Evolutionary conservation across 2,888 invertebrate genomes (phyloP).

Genomic region (Callosobruchus maculatus): DNA sequence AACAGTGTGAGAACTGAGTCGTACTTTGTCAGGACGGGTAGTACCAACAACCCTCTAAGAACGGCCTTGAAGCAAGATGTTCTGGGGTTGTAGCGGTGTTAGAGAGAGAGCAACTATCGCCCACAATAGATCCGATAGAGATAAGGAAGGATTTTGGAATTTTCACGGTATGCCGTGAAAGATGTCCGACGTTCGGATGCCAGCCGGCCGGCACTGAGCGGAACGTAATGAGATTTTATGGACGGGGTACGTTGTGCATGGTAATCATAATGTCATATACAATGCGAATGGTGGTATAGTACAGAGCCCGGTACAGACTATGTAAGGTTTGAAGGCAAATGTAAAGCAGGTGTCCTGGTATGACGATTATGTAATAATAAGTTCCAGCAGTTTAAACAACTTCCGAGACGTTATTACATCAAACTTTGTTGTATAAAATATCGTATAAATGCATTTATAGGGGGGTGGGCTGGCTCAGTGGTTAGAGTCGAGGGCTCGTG

Average conservation of each 20-base stretch:
- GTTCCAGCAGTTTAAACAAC: no score
- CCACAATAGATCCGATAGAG: conserved; percentile 31
- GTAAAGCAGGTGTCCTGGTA: no score
- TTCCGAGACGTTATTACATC: no score
- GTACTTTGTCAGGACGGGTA: conserved; percentile 32
- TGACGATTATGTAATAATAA: no score
- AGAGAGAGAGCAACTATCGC: conserved; percentile 21
- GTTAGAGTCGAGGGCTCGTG: no score
- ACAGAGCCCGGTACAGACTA: no score
- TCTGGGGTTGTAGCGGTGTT: conserved; percentile 39
- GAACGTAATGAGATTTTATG: not conserved
- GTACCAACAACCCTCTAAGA: conserved; percentile 44
- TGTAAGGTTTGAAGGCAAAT: no score
- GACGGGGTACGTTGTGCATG: not conserved
- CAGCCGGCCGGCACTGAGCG: not conserved
- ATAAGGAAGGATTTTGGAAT: conserved; percentile 37
- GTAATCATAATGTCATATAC: not conserved
- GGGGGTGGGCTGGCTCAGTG: no score
- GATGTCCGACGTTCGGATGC: not conserved
- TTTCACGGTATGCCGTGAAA: conserved; percentile 32
- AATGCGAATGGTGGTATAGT: no score
- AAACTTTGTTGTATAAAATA: no score
- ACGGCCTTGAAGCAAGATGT: conserved; percentile 45
- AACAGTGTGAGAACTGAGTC: conserved; percentile 14
- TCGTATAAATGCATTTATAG: no score